Percentiles rank a stretch among this genome's conserved stretches.
Evolutionary conservation across 1,140 invertebrate species (phyloP).

Genomic region (Drosophila tsacasi): DNA sequence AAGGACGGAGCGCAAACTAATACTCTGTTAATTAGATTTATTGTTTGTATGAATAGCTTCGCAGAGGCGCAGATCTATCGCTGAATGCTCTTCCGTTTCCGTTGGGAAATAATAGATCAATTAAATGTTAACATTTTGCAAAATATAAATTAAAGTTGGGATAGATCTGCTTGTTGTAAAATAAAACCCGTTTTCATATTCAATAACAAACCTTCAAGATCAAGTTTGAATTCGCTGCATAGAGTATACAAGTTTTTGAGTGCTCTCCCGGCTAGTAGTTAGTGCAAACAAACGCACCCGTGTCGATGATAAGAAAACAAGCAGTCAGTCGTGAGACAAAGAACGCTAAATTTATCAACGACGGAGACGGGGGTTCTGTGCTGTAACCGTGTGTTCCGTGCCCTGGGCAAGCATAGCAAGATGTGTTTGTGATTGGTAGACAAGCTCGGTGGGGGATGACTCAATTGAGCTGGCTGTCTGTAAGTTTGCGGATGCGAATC

Average conservation of each 20-base stretch:
- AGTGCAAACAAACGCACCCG: constrained; percentile 31
- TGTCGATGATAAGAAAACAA: constrained; percentile 50
- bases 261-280: background rate
- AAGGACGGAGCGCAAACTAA: constrained; percentile 37
- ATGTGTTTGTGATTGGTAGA: constrained; percentile 28
- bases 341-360: constrained; percentile 31
- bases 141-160: background rate
- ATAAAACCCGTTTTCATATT: background rate
- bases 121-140: background rate
- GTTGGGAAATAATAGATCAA: too few relatives aligned
- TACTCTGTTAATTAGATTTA: constrained; percentile 65
- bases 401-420: background rate
- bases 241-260: constrained; percentile 4
- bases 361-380: constrained; percentile 15
- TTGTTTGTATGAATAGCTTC: constrained; percentile 10
- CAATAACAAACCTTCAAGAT: background rate
- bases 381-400: constrained; percentile 30
- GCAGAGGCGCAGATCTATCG: background rate
- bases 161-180: background rate
- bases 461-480: constrained; percentile 11
- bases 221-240: background rate
- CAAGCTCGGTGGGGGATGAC: constrained; percentile 4
- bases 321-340: constrained; percentile 25
- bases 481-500: constrained; percentile 26
- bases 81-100: constrained; percentile 22